Base-by-base conservation (phyloP, 2,888 invertebrate species). In the Drosophila demipolita region DNA sequence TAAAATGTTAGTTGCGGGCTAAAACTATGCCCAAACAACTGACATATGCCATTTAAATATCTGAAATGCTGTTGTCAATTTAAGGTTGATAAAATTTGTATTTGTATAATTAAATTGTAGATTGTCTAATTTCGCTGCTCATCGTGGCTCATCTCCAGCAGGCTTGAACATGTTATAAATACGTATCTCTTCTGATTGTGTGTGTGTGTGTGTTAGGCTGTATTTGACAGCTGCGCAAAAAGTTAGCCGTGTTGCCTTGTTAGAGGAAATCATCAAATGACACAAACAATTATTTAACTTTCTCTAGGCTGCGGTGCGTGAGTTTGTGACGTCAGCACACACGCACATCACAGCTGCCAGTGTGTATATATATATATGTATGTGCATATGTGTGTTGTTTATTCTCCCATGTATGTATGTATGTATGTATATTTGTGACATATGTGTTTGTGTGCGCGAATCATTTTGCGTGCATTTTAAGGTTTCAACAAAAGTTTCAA, bases 241-340 rank as follows among this genome's bases (percentile, higher is more conserved):
- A 80, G 76, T 78, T 78, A 61, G 80, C 73, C 72, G 76, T 80
- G 78, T 72, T 75, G 70, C 59, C 77, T 82, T 82, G 81, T 89
- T 85, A 77, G 60, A 87, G 86, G 90, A 86, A 89, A 86, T 86
- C 90, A 86, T 85, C 86, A 86, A 88, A 87, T 89, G 90, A 87
- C 86, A 86, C 90, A 86, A 86, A 86, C 86, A 89, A 89, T 86
- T 86, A 86, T 86, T 86, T 89, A 86, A 89, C 88, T 86, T 89
- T 86, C 70, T 74, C 83, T 87, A 78, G 83, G 74, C 82, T 32
- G 40, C 66, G 80, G 80, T 85, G 87, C 82, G 84, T 87, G 87
- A 81, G 75, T 58, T 64, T 73, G 77, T 89, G 85, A 89, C 89
- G 87, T 88, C 89, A 79, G 45, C 59, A 52, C 53, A 72, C 36